Evolutionary conservation across 2,888 invertebrate genomes (phyloP).

Genomic region (Leuctra nigra): DNA sequence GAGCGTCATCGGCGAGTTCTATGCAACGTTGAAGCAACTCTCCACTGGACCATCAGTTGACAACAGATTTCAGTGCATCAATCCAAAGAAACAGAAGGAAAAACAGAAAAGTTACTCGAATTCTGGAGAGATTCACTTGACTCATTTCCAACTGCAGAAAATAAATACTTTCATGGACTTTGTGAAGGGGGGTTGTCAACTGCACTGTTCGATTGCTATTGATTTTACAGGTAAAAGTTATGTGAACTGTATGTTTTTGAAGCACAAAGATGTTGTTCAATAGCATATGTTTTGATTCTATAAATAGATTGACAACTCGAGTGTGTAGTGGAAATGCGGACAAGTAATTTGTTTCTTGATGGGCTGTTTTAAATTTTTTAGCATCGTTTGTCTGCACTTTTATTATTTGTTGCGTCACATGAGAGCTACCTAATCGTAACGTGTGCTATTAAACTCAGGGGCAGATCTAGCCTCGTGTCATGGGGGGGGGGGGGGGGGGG

Average conservation of each 20-base stretch:
- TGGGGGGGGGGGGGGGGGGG: too few relatives aligned
- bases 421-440: too few relatives aligned
- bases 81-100: slow-evolving; percentile 34
- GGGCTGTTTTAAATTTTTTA: too few relatives aligned
- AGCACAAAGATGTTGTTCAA: too few relatives aligned
- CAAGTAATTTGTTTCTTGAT: too few relatives aligned
- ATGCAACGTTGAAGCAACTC: slow-evolving; percentile 40
- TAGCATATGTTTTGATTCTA: too few relatives aligned
- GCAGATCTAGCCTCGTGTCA: too few relatives aligned
- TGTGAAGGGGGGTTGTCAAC: slow-evolving; percentile 46
- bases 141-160: slow-evolving; percentile 31
- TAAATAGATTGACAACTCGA: too few relatives aligned
- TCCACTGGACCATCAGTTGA: slow-evolving; percentile 33
- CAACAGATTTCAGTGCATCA: slow-evolving; percentile 38
- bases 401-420: too few relatives aligned
- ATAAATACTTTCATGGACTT: slow-evolving; percentile 48
- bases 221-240: slow-evolving; percentile 42
- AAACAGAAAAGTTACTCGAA: slow-evolving; percentile 31
- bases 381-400: too few relatives aligned
- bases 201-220: slow-evolving; percentile 42
- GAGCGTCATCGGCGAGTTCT: slow-evolving; percentile 44
- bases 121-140: slow-evolving; percentile 33
- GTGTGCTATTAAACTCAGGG: too few relatives aligned
- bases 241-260: slow-evolving; percentile 1
- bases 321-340: too few relatives aligned